Evolutionary conservation across 1,140 invertebrate species (phyloP), one percentile per base, ranked within the genome.

Genomic region (Tetragnatha versicolor): DNA sequence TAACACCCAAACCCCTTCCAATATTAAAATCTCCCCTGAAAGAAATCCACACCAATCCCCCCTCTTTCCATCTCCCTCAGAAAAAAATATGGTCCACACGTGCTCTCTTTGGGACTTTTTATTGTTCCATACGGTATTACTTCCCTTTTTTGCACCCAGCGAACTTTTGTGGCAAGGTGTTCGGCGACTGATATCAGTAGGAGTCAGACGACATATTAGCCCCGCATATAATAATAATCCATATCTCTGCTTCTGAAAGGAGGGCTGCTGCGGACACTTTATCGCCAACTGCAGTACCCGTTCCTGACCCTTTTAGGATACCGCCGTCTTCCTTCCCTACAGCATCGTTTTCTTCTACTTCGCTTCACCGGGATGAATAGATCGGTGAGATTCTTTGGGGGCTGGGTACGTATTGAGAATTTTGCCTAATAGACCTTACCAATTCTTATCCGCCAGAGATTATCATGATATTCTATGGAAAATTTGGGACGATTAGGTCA

Each of bases 151-250:
- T 77, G 53, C 42, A 35, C 27, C 39, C 29, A 53, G 35, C 31
- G 55, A 68, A 65, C 42, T 77, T 77, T 65, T 77, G 47, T 66
- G 60, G 61, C 73, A 77, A 77, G 73, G 73, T 77, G 73, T 77
- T 77, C 35, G 60, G 29, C 14, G n/a, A 27, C 73, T 77, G 73
- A 77, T 77, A 77, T 77, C 73, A 55, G 33, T 65, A 25, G 33
- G 47, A 29, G 22, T 60, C 73, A 60, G 73, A 61, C 73, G 73
- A 77, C 73, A 77, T 77, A 77, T 77, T 66, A 60, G 58, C 29
- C 35, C 73, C 47, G 35, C 60, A 65, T 47, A 77, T 77, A 77
- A 73, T 73, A n/a, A 66, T 66, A 77, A 77, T 77, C 73, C 73
- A 77, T 65, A 65, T 65, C 68, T 61, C 39, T 47, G 25, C 27